Evolutionary conservation across 2,888 invertebrate species (phyloP).

Genomic region (Alcis repandata): DNA sequence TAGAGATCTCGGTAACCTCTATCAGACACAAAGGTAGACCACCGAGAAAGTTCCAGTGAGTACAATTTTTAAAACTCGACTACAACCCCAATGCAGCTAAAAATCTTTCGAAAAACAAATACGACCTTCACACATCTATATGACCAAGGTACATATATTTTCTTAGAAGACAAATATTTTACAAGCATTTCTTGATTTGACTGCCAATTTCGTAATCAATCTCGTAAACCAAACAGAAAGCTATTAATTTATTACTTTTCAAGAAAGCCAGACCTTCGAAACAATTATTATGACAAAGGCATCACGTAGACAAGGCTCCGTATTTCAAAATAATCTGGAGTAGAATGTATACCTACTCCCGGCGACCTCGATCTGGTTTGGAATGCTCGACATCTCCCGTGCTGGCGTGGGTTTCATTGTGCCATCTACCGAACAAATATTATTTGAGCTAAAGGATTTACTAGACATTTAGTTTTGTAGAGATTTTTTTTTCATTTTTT

Average conservation of each 20-base stretch:
- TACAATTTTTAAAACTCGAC: no score
- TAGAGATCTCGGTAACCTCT: no score
- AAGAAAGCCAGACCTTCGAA: background rate
- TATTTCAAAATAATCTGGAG: slow-evolving; percentile 57
- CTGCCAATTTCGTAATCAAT: background rate
- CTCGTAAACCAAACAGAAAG: background rate
- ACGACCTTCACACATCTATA: no score
- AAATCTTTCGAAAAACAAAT: no score
- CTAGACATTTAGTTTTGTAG: no score
- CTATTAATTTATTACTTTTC: background rate
- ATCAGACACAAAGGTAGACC: no score
- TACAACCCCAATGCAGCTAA: no score
- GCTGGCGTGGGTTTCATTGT: slow-evolving; percentile 42
- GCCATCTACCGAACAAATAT: slow-evolving; percentile 4
- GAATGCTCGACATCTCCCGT: slow-evolving; percentile 60
- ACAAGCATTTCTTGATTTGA: background rate
- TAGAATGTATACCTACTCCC: slow-evolving; percentile 53
- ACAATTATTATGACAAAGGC: slow-evolving; percentile 26
- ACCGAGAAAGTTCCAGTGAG: no score
- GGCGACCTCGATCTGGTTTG: slow-evolving; percentile 56
- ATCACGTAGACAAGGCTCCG: slow-evolving; percentile 20
- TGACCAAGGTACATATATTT: no score
- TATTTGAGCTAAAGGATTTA: background rate
- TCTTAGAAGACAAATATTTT: no score
- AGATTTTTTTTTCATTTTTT: no score